Base-by-base conservation (phyloP, 37 sponge, comb jelly and placozoan genomes). In the Ianthella basta region DNA sequence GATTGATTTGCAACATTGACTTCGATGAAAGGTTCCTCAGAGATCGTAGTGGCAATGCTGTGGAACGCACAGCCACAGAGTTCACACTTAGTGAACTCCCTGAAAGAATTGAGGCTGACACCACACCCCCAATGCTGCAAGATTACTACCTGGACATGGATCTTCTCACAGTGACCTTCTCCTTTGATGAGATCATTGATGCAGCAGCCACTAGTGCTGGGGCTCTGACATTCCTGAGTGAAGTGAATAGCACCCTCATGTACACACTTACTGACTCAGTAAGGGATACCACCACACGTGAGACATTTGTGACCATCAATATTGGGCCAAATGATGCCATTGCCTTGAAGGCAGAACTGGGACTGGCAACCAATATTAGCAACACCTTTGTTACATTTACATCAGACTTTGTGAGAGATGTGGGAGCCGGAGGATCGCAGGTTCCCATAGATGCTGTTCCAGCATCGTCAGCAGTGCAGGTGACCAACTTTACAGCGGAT, bases 121-220 rank as follows among this genome's bases (percentile, higher is more conserved):
- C 59, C 4, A 94, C 94, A 33, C 91, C 92, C 38, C 97, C 97
- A 63, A 1, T 12, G 25, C 80, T 97, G 30, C 69, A 84, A 15
- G 84, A 86, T 32, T 92, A 59, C 66, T 82, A 73, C 60, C 83
- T 97, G n/a, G 83, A 94, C 86, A 87, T 97, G 89, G 73, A 89
- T 59, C 86, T 68, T 50, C 79, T 82, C 1, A 30, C 8, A 8
- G 53, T 97, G 30, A 55, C 66, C 0, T 87, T 97, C 69, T 68
- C 80, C 55, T 97, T 97, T 54, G 83, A 89, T 88, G 97, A 97
- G 57, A 64, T 93, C 61, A 88, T 97, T 0, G 88, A 92, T 37
- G 30, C 84, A n/a, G 86, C 92, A 18, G 63, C 80, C 25, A 60
- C 94, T 24, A 53, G 29, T 34, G 88, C 83, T 53, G 81, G 65